Base-by-base conservation (phyloP, 2,797 vertebrate species). In the Bucorvus abyssinicus region DNA sequence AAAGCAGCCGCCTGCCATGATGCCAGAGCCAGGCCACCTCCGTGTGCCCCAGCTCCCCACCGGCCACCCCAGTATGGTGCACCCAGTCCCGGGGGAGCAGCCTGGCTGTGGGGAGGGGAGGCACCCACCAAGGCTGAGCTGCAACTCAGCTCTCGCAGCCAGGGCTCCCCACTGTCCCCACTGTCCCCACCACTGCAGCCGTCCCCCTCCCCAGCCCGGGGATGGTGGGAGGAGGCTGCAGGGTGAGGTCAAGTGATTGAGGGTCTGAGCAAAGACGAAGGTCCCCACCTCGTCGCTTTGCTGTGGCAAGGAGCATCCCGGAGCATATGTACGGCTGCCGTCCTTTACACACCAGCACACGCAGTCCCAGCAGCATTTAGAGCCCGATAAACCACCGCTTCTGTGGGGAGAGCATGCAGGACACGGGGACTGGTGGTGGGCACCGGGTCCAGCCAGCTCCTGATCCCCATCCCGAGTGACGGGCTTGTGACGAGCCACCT, bases 401-500 rank as follows among this genome's bases (percentile, higher is more conserved):
- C 36, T 5, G 2, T 7, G 50, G 60, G 38, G 56, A 38, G 21
- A 77, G 52, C 6, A 4, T 3, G 18, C 40, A n/a, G 74, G 65
- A 69, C 38, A 42, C 2, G 21, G 64, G 30, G 26, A 27, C 16
- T 1, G 12, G 5, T 2, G 73, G 42, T 3, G 27, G 32, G 26
- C 8, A 2, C 10, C 2, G 55, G 14, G 18, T 36, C 12, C 34
- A 27, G 3, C 10, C 45, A 10, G 10, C 40, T 21, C 76, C 2
- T 1, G 7, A 34, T 12, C 14, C 49, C 6, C 12, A 5, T 4
- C 24, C 57, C 0, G 1, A 68, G 7, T 14, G 9, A 13, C 1
- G 2, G 14, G 29, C 5, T 0, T 1, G 14, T 1, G 22, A 14
- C 0, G 8, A 24, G 7, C 52, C 30, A 4, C 42, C 10, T n/a